Conservation (phyloP, 2,113 vertebrate genomes). For the Myotis yumanensis region DNA sequence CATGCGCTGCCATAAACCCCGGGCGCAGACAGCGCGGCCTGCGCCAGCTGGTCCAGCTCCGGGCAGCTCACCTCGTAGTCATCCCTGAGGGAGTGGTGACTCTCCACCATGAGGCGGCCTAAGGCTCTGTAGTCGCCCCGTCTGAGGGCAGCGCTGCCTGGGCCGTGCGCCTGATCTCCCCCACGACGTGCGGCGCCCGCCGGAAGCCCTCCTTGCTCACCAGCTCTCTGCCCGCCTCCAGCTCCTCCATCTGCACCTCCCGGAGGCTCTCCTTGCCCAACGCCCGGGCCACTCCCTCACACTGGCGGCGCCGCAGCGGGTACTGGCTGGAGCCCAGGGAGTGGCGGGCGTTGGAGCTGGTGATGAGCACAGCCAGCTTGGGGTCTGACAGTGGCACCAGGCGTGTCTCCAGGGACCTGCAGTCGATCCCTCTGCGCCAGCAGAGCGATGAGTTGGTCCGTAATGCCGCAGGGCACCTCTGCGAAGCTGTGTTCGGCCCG, state of each 20-base stretch:
- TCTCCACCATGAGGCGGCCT: conserved; percentile 94
- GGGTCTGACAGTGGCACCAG: conserved; percentile 87
- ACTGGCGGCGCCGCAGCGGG: conserved; percentile 86
- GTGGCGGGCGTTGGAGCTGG: conserved; percentile 93
- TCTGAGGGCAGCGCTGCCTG: conserved; percentile 86
- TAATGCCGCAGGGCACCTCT: conserved; percentile 94
- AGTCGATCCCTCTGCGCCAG: conserved; percentile 93
- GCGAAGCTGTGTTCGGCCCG: conserved; percentile 94
- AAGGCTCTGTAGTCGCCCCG: conserved; percentile 88
- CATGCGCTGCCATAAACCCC: conserved; percentile 97
- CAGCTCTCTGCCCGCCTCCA: conserved; percentile 85
- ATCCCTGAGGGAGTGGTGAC: conserved; percentile 95
- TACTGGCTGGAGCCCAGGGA: conserved; percentile 90
- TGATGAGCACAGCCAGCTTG: conserved; percentile 90
- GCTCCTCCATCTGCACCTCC: conserved; percentile 86
- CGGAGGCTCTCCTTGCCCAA: conserved; percentile 90
- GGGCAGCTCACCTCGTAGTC: conserved; percentile 95
- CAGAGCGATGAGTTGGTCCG: conserved; percentile 97
- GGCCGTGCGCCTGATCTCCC: conserved; percentile 89
- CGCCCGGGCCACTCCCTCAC: conserved; percentile 84
- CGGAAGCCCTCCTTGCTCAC: conserved; percentile 87
- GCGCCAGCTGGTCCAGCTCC: conserved; percentile 93
- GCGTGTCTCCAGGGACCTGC: conserved; percentile 89
- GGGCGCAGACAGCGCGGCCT: conserved; percentile 88
- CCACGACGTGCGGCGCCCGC: conserved; percentile 91